Evolutionary conservation across 2,113 vertebrate genomes (phyloP).

Genomic region (Lagenorhynchus albirostris): DNA sequence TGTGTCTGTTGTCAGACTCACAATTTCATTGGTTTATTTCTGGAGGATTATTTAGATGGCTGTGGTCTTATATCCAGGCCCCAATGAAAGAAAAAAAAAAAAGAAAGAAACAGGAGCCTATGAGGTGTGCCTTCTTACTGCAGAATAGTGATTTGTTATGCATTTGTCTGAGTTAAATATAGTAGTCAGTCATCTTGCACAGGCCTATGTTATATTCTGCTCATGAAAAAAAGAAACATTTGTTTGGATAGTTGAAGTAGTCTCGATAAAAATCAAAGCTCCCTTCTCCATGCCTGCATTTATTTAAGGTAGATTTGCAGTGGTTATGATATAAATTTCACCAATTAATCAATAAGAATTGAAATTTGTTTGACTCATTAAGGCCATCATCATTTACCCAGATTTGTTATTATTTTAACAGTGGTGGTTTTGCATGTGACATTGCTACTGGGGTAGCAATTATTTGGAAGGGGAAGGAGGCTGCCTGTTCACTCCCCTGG

Average conservation of each 20-base stretch:
- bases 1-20: constrained; percentile 85
- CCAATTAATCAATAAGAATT: constrained; percentile 45
- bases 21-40: constrained; percentile 88
- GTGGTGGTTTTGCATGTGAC: background rate
- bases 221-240: constrained; percentile 56
- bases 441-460: constrained; percentile 27
- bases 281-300: constrained; percentile 9
- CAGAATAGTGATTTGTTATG: constrained; percentile 87
- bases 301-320: constrained; percentile 60
- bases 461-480: background rate
- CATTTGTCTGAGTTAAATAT: constrained; percentile 88
- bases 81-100: constrained; percentile 71
- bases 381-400: background rate
- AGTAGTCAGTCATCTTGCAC: constrained; percentile 77
- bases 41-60: constrained; percentile 89
- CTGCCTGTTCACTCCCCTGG: background rate
- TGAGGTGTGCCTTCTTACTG: constrained; percentile 81
- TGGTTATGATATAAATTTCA: constrained; percentile 45
- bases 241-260: constrained; percentile 77
- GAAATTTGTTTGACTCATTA: constrained; percentile 9
- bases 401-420: background rate
- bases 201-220: constrained; percentile 73
- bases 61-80: constrained; percentile 86
- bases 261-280: constrained; percentile 68
- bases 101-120: constrained; percentile 65